Base-by-base conservation (phyloP, 2,113 vertebrate species). In the Pelobates fuscus region DNA sequence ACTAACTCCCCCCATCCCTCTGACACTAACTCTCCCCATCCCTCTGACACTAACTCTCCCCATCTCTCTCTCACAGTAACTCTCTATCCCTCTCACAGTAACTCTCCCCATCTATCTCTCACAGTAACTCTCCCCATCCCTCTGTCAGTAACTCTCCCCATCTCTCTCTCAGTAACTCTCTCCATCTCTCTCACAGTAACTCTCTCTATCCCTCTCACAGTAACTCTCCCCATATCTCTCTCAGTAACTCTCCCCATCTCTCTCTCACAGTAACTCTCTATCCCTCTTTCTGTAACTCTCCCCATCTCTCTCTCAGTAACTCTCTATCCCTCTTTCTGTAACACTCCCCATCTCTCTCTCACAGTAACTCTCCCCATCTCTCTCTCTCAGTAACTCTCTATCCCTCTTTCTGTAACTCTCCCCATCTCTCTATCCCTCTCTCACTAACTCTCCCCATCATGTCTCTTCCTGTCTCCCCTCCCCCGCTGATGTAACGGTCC, bases 371-470 rank as follows among this genome's bases (percentile, higher is more conserved):
- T 14, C 4, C n/a, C n/a, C n/a, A n/a, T 18, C 6, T 20, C n/a
- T 14, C 37, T 27, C 14, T 54, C 37, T 12, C 23, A 46, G n/a
- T n/a, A n/a, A n/a, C 25, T n/a, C 20, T 26, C 3, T 18, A 30
- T 14, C 2, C n/a, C n/a, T 11, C 6, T 20, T 1, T 2, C 27
- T 8, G 14, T 12, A 18, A 20, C 24, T 12, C 1, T 2, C 6
- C 17, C 17, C 44, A 0, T 2, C 20, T 21, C 27, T 14, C 49
- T 15, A n/a, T n/a, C n/a, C n/a, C n/a, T n/a, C n/a, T n/a, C n/a
- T 76, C 82, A 81, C 79, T 59, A 41, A 63, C 76, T 69, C 78
- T 78, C 79, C 71, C 81, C 82, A 78, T 58, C 77, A 8, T 80
- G 78, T 78, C 80, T 74, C 79, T 41, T 24, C 67, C 73, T 71